Evolutionary conservation across 2,888 invertebrate genomes (phyloP), one percentile per base, ranked within the genome.

Genomic region (Andrena haemorrhoa): DNA sequence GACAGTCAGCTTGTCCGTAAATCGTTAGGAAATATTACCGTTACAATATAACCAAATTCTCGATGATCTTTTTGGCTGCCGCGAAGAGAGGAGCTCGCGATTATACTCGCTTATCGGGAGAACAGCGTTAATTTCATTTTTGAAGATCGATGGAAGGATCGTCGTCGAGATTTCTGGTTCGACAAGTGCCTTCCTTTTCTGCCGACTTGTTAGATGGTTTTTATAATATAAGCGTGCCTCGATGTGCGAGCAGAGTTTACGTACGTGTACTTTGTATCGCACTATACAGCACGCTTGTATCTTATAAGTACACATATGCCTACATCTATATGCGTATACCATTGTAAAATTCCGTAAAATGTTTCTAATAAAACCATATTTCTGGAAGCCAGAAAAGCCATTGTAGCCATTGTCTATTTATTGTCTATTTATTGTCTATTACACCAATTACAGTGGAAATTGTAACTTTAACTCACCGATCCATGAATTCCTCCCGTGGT

Each of bases 261-360:
- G 63, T 82, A 76, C 65, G 78, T 84, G 75, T 88, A 87, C 83
- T 89, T 88, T 83, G 76, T 86, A 85, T 84, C 65, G 79, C 87
- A 79, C 77, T 83, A 84, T 68, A 81, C 71, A 60, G 41, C 68
- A 69, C 65, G 53, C 75, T 80, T 80, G 76, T 66, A 63, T 75
- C 58, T 26, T 76, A 70, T 71, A 82, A 41, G 72, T 60, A 76
- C 79, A 66, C 82, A 84, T 69, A 74, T 49, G 61, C 35, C 35
- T 79, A 72, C 64, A 31, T 69, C 8, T 73, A 66, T 64, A 71
- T 68, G 49, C 63, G 56, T 71, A 71, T 74, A 75, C 78, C 63
- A 85, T 84, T 76, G 79, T 85, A 76, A 83, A 79, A 75, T 86
- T 81, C 75, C 83, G 63, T 82, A 80, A 85, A 84, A 68, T 23